Evolutionary conservation across 2,797 vertebrate species (phyloP), one percentile per base, ranked within the genome.

Genomic region (Lateolabrax maculatus): DNA sequence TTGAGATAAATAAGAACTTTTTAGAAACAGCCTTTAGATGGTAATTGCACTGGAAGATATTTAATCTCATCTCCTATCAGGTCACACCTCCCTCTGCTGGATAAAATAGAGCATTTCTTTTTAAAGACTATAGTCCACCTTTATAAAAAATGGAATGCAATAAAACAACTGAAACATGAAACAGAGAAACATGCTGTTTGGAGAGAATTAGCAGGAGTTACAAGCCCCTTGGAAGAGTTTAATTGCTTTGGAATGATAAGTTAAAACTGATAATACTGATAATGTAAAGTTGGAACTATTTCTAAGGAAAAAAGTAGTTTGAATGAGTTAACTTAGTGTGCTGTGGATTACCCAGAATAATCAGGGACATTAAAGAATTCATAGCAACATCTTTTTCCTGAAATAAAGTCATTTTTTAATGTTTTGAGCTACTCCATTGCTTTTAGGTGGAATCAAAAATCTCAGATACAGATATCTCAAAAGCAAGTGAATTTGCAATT

Each of bases 1-100:
- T n/a, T n/a, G n/a, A n/a, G n/a, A n/a, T n/a, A n/a, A n/a, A n/a
- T n/a, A n/a, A n/a, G n/a, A n/a, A n/a, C n/a, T n/a, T n/a, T n/a
- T n/a, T n/a, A n/a, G n/a, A n/a, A n/a, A n/a, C n/a, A n/a, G 43
- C 43, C 43, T 44, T 44, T 46, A 21, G 44, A 46, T 21, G 19
- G 44, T 19, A 8, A 46, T 21, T 9, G 19, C 19, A 34, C 21
- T 49, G n/a, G 46, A 49, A 23, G 46, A 49, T 49, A 46, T 46
- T 46, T 19, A n/a, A 49, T n/a, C 19, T 69, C 19, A 6, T 29
- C 21, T 18, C 9, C 3, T 21, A 15, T 51, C 3, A 18, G 18
- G 2, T 65, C 58, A 86, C 71, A 34, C 0, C 77, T 4, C 83
- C 83, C 84, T 75, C 90, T 89, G 77, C 81, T 89, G 90, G 83